These are phyloP conservation scores for Melanostoma scalare DNA, from an alignment of 2,888 invertebrate genomes.

Conservation along the genomic window DNA sequence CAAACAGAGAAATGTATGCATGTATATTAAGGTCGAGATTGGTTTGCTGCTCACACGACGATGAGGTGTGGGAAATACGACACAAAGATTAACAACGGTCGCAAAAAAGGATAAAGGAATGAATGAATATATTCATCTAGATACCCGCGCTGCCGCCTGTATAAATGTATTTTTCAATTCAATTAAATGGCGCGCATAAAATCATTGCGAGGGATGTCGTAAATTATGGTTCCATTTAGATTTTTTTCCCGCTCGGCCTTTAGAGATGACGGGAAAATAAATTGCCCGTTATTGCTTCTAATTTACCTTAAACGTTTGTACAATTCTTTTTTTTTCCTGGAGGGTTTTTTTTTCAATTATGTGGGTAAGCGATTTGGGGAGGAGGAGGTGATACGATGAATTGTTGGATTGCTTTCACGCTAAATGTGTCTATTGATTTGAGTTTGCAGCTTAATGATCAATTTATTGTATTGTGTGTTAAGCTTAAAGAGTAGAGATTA, in stretches of 20 bases:
- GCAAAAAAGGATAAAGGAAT: constrained; percentile 47
- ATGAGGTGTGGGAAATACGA: constrained; percentile 34
- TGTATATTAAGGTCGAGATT: constrained; percentile 67
- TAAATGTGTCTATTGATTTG: constrained; percentile 45
- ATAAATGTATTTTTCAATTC: constrained; percentile 70
- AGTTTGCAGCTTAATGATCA: neutral
- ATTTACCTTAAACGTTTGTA: constrained; percentile 49
- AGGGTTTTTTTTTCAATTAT: constrained; percentile 12
- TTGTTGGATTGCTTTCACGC: constrained; percentile 3
- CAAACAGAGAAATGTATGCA: constrained; percentile 8
- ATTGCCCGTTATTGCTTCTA: constrained; percentile 66
- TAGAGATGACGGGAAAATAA: constrained; percentile 30
- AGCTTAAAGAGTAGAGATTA: no score
- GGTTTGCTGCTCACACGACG: constrained; percentile 41
- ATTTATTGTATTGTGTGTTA: no score
- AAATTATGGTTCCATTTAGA: constrained; percentile 55
- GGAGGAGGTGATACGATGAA: constrained; percentile 14
- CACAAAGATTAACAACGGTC: constrained; percentile 68
- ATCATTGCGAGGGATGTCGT: constrained; percentile 57
- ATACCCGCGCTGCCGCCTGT: constrained; percentile 14
- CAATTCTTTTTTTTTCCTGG: neutral
- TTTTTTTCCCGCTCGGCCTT: neutral
- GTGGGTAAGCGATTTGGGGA: neutral
- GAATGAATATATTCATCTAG: constrained; percentile 59
- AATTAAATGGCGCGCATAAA: constrained; percentile 71